Conservation (phyloP, 2,797 vertebrate species). For the Perodicticus potto region DNA sequence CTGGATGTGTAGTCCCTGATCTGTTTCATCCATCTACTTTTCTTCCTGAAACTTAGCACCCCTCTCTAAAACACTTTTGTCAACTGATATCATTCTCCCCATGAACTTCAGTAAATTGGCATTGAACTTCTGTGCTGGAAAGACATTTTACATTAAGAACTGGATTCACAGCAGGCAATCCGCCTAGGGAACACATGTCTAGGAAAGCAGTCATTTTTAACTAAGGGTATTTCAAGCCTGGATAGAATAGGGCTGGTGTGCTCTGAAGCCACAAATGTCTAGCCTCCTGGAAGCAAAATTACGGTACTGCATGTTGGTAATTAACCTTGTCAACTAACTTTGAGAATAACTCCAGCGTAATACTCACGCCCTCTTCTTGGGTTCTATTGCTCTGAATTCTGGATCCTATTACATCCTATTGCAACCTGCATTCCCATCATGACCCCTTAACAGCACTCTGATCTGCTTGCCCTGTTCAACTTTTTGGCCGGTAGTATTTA, state of each 20-base stretch:
- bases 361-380: neutral
- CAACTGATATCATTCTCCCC: constrained; percentile 46
- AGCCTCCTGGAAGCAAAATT: constrained; percentile 29
- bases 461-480: neutral
- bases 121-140: constrained; percentile 48
- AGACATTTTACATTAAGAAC: constrained; percentile 75
- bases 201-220: constrained; percentile 66
- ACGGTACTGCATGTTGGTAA: neutral
- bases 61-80: constrained; percentile 19
- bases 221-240: constrained; percentile 39
- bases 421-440: neutral
- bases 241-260: neutral
- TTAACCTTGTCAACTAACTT: constrained; percentile 54
- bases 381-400: neutral
- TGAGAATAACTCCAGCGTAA: neutral
- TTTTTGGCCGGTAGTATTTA: neutral
- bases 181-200: constrained; percentile 68
- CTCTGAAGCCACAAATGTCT: constrained; percentile 26
- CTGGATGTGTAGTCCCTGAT: neutral
- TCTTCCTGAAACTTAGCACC: constrained; percentile 4
- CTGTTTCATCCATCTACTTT: neutral
- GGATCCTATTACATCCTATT: neutral
- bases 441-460: too few relatives aligned
- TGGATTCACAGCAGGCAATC: constrained; percentile 55
- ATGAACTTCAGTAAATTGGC: constrained; percentile 59